Evolutionary conservation across 1,140 invertebrate genomes (phyloP).

Genomic region (Drosophila obscura): DNA sequence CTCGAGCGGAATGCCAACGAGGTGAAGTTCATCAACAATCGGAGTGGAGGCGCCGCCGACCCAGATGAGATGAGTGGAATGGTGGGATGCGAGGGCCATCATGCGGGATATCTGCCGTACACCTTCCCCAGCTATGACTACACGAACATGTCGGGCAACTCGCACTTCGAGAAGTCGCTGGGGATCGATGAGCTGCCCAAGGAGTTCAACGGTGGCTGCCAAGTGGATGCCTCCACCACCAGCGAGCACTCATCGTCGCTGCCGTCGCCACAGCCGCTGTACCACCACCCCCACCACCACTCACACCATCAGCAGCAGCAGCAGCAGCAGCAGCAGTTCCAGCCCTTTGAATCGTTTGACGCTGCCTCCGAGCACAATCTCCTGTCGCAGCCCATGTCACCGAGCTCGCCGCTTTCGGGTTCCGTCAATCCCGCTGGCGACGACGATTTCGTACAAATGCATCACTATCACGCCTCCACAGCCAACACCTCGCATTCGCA

Average conservation of each 20-base stretch:
- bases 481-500: conserved; percentile 30
- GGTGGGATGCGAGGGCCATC: conserved; percentile 70
- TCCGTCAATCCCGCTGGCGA: conserved; percentile 74
- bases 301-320: conserved; percentile 1
- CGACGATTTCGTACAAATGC: conserved; percentile 62
- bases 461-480: conserved; percentile 60
- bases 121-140: conserved; percentile 81
- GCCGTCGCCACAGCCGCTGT: conserved; percentile 52
- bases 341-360: conserved; percentile 79
- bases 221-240: conserved; percentile 53
- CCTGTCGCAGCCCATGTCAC: conserved; percentile 70
- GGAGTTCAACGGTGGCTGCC: conserved; percentile 53
- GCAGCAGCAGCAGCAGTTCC: conserved; percentile 39
- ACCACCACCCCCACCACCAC: conserved; percentile 21
- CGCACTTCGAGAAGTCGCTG: conserved; percentile 73
- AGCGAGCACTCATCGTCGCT: conserved; percentile 76
- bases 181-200: conserved; percentile 76
- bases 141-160: conserved; percentile 80
- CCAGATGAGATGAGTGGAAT: conserved; percentile 10
- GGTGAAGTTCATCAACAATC: conserved; percentile 82
- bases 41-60: conserved; percentile 6
- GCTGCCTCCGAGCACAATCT: conserved; percentile 77
- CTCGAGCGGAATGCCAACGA: conserved; percentile 73
- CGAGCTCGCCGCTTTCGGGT: conserved; percentile 59
- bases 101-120: conserved; percentile 72